These are phyloP conservation scores for Calyptommatus sinebrachiatus DNA, from an alignment of 2,113 vertebrate species.

Conservation along the genomic window DNA sequence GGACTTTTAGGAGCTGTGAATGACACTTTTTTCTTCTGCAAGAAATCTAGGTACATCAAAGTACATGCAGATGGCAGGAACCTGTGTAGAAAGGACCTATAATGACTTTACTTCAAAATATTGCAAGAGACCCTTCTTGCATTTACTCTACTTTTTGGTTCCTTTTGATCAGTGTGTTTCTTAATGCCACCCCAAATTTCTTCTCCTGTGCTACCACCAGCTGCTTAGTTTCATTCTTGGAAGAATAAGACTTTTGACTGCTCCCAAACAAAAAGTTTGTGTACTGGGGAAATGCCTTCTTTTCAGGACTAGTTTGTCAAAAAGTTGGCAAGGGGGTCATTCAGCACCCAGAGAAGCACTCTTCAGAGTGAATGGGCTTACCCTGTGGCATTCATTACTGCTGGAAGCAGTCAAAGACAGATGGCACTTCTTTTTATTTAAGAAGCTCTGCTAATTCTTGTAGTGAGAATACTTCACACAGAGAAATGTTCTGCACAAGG, in stretches of 20 bases:
- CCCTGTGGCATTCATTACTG: neutral
- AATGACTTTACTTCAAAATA: neutral
- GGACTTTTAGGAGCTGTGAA: too few relatives aligned
- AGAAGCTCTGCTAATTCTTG: neutral
- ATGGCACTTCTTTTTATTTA: neutral
- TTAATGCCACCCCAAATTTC: neutral
- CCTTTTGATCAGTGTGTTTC: neutral
- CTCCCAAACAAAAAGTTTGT: neutral
- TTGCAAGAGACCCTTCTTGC: too few relatives aligned
- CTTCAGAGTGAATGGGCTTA: neutral
- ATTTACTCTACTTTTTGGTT: neutral
- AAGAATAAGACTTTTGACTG: neutral
- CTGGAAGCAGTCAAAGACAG: constrained; percentile 3
- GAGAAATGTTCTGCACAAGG: neutral
- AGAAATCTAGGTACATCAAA: too few relatives aligned
- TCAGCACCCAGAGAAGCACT: neutral
- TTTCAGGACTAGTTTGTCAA: neutral
- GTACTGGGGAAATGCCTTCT: neutral
- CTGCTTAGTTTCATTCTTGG: neutral
- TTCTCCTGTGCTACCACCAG: neutral
- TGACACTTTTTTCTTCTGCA: too few relatives aligned
- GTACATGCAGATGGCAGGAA: too few relatives aligned
- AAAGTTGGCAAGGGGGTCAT: neutral
- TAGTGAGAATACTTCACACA: neutral
- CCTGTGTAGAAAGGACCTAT: neutral